Evolutionary conservation across 2,888 invertebrate species (phyloP).

Genomic region (Masnerella sp.): DNA sequence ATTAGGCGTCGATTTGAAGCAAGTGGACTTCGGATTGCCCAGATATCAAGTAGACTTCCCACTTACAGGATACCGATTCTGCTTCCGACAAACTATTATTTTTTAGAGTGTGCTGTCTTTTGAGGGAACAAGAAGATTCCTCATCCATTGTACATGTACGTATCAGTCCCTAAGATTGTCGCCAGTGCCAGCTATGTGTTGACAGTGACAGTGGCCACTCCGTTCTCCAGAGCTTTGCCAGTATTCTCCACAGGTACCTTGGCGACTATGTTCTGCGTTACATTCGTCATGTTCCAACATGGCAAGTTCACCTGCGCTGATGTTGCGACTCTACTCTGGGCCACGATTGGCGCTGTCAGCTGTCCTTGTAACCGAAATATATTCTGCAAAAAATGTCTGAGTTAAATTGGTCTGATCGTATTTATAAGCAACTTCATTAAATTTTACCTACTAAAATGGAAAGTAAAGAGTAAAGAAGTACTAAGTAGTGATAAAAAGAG

Average conservation of each 20-base stretch:
- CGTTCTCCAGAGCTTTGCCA: constrained; percentile 69
- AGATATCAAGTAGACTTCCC: no score
- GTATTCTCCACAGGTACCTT: constrained; percentile 65
- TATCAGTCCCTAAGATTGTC: constrained; percentile 73
- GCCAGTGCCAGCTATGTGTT: constrained; percentile 68
- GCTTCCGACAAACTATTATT: no score
- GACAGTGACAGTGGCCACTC: constrained; percentile 66
- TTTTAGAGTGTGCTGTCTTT: constrained; percentile 77
- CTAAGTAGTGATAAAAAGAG: no score
- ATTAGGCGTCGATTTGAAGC: no score
- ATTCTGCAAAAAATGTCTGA: constrained; percentile 64
- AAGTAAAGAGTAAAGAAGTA: not conserved
- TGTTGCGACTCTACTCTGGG: constrained; percentile 66
- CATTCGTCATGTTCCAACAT: constrained; percentile 69
- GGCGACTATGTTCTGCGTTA: constrained; percentile 65
- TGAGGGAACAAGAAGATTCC: constrained; percentile 79
- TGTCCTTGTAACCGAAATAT: constrained; percentile 75
- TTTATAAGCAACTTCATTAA: constrained; percentile 15
- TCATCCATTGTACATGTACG: constrained; percentile 75
- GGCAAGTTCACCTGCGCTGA: constrained; percentile 69
- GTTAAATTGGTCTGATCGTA: not conserved
- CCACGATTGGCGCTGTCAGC: constrained; percentile 68
- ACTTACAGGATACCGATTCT: no score
- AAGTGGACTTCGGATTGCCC: no score
- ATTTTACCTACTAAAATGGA: constrained; percentile 20